These are phyloP conservation scores for Panagrolaimus sp. DNA, from an alignment of 1,140 invertebrate species.

Conservation along the genomic window DNA sequence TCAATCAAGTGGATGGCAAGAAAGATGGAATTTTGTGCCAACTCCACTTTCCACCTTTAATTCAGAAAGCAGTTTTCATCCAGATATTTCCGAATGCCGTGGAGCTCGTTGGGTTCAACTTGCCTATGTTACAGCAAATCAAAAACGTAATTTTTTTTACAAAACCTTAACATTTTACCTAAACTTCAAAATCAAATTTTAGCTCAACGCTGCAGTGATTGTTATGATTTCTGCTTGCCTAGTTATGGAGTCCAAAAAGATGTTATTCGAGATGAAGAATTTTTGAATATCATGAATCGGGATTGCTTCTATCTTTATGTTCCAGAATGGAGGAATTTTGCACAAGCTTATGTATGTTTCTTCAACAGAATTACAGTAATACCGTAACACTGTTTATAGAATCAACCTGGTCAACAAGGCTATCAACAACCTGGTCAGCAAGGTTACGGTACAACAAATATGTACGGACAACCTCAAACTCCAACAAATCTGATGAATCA, in stretches of 20 bases:
- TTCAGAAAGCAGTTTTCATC: slow-evolving; percentile 33
- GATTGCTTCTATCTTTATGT: slow-evolving; percentile 58
- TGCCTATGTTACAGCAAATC: slow-evolving; percentile 27
- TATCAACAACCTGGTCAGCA: neutral
- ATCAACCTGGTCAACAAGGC: too few species aligned
- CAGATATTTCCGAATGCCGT: slow-evolving; percentile 48
- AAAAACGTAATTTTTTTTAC: slow-evolving; percentile 35
- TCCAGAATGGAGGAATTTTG: slow-evolving; percentile 53
- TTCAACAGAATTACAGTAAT: neutral
- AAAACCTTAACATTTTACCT: slow-evolving; percentile 17
- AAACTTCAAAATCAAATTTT: slow-evolving; percentile 25
- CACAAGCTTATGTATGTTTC: slow-evolving; percentile 35
- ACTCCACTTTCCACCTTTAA: slow-evolving; percentile 32
- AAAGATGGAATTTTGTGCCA: slow-evolving; percentile 51
- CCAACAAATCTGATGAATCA: neutral
- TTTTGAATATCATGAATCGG: slow-evolving; percentile 49
- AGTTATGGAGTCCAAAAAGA: slow-evolving; percentile 52
- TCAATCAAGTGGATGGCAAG: slow-evolving; percentile 51
- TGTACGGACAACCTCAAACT: neutral
- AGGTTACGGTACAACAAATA: too few species aligned
- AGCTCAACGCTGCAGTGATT: slow-evolving; percentile 49
- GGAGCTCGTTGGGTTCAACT: slow-evolving; percentile 54
- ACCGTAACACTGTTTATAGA: neutral
- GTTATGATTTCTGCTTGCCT: slow-evolving; percentile 57
- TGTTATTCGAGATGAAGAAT: slow-evolving; percentile 42